Percentiles rank a stretch among this genome's conserved stretches.
These are phyloP conservation scores for Pyrgus malvae DNA, from an alignment of 2,888 invertebrate genomes.

Conservation along the genomic window DNA sequence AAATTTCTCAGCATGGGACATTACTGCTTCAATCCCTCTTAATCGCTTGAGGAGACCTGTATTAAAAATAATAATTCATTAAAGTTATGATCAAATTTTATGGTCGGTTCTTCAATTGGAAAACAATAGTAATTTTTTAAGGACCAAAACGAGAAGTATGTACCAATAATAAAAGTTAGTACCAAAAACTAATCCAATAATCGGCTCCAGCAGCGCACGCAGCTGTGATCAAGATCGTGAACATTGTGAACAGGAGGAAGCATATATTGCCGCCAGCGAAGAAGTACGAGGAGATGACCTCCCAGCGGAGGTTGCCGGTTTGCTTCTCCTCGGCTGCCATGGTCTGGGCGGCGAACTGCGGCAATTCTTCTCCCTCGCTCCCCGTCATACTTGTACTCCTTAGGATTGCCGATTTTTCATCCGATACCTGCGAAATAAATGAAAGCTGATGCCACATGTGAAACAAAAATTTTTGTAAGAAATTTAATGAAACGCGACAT, in stretches of 20 bases:
- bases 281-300: constrained; percentile 64
- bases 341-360: constrained; percentile 65
- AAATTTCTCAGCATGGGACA: too few species aligned
- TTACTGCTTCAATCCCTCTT: too few species aligned
- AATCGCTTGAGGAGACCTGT: too few species aligned
- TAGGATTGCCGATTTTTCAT: constrained; percentile 38
- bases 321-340: constrained; percentile 63
- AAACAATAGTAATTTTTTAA: too few species aligned
- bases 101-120: too few species aligned
- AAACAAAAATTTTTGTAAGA: too few species aligned
- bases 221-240: constrained; percentile 76
- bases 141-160: too few species aligned
- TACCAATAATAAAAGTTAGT: too few species aligned
- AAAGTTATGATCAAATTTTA: too few species aligned
- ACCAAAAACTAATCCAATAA: constrained; percentile 87
- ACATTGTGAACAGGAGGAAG: constrained; percentile 53
- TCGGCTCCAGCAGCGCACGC: constrained; percentile 84
- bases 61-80: too few species aligned
- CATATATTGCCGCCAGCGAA: constrained; percentile 57
- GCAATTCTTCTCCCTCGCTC: constrained; percentile 50
- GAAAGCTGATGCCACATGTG: too few species aligned
- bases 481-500: too few species aligned
- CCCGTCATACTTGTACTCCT: constrained; percentile 36
- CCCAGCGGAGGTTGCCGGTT: constrained; percentile 66
- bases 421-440: constrained; percentile 44